A percentile compares a stretch with the other conserved stretches of the same genome.
phyloP scores from a whole-genome alignment of 2,888 invertebrate genomes.

The Dasypolia templi region DNA sequence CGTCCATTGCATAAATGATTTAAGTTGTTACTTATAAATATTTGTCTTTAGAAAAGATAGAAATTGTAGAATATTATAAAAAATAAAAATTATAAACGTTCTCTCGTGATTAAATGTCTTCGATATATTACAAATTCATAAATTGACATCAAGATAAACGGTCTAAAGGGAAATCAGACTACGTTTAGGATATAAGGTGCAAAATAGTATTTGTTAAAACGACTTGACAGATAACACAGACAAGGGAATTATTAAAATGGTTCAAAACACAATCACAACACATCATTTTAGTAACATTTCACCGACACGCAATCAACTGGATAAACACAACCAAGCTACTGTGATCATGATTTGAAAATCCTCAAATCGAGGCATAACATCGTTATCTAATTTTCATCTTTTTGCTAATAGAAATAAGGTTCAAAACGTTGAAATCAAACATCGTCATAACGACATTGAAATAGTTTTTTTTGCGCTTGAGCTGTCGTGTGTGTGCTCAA shows the following conservation, averaged over 20 bases:
- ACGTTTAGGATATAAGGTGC: neutral
- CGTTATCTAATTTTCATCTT: constrained; percentile 25
- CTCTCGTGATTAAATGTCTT: neutral
- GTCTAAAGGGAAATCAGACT: neutral
- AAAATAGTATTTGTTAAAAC: neutral
- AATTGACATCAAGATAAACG: neutral
- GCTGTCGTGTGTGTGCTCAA: constrained; percentile 25
- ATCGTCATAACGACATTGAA: constrained; percentile 31
- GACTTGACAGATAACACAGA: constrained; percentile 7
- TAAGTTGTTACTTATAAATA: no score
- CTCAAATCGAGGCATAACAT: constrained; percentile 51
- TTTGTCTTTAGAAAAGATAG: neutral
- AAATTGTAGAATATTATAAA: neutral
- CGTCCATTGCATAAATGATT: no score
- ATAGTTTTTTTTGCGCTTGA: constrained; percentile 46
- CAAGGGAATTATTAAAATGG: constrained; percentile 42
- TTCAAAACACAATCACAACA: constrained; percentile 57
- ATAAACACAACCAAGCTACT: constrained; percentile 63
- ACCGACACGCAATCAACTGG: constrained; percentile 59
- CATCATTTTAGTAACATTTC: constrained; percentile 60
- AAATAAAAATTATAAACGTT: no score
- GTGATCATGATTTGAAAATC: constrained; percentile 65
- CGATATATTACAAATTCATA: neutral
- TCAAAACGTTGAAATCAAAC: constrained; percentile 12
- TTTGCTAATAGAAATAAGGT: constrained; percentile 23